These are phyloP conservation scores for Theristicus caerulescens DNA, from an alignment of 2,113 vertebrate species.

Conservation along the genomic window DNA sequence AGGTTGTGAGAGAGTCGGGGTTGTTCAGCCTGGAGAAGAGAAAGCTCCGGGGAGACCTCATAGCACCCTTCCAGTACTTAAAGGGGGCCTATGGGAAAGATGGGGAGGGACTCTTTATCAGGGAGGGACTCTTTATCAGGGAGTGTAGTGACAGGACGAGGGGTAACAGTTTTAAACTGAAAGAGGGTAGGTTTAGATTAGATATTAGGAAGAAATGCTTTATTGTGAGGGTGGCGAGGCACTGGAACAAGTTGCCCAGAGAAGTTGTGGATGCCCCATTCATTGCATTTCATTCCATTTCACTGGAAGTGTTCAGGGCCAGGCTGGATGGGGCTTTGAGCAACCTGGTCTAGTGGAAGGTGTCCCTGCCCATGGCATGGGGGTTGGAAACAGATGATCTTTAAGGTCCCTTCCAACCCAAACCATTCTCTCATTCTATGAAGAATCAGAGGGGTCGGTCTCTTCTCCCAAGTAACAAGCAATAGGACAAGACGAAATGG, in stretches of 20 bases:
- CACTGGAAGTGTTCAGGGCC: not conserved
- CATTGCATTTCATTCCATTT: too few species aligned
- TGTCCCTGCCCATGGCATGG: not conserved
- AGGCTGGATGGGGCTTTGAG: not conserved
- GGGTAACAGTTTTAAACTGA: not conserved
- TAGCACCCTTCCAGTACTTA: not conserved
- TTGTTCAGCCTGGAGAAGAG: not conserved
- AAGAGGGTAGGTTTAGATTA: not conserved
- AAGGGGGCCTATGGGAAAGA: too few species aligned
- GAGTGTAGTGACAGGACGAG: not conserved
- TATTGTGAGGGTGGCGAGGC: not conserved
- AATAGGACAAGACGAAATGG: too few species aligned
- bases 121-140: not conserved
- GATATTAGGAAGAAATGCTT: not conserved
- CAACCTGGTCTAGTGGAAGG: fast-evolving
- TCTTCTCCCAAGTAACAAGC: too few species aligned
- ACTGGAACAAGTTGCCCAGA: not conserved
- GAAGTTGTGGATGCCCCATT: not conserved
- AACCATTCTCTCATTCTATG: fast-evolving
- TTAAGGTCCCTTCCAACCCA: not conserved
- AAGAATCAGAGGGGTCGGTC: too few species aligned
- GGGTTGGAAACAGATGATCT: not conserved
- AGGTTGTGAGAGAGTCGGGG: not conserved
- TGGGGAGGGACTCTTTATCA: not conserved
- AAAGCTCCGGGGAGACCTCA: not conserved